Evolutionary conservation across 2,888 invertebrate species (phyloP).

Genomic region (Caenorhabditis sp.): DNA sequence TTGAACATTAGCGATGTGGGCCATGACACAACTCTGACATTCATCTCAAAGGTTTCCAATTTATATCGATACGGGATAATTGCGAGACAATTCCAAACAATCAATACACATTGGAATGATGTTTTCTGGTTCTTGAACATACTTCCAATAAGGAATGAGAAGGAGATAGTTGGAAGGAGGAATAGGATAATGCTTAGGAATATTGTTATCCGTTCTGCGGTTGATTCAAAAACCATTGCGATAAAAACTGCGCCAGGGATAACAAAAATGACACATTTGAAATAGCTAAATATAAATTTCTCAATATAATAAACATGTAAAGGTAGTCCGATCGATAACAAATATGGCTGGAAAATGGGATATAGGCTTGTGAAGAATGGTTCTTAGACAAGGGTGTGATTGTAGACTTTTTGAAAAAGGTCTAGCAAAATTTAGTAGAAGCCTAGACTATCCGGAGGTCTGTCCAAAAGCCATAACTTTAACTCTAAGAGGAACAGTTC

Average conservation of each 20-base stretch:
- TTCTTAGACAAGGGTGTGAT: no score
- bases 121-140: background rate
- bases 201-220: background rate
- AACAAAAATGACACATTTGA: background rate
- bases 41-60: background rate
- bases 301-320: background rate
- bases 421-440: no score
- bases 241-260: background rate
- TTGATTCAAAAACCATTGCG: background rate
- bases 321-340: background rate
- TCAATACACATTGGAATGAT: background rate
- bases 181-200: background rate
- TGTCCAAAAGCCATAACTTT: no score
- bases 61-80: background rate
- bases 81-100: background rate
- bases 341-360: background rate
- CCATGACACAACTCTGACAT: background rate
- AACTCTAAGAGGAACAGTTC: no score
- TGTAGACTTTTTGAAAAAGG: no score
- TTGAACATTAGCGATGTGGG: background rate
- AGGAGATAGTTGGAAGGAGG: background rate
- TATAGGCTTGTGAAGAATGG: no score
- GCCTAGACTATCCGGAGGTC: no score
- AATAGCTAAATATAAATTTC: background rate
- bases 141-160: background rate